Percentiles rank a stretch among this genome's conserved stretches.
These are phyloP conservation scores for Scaptomyza cyrtandrae DNA, from an alignment of 2,888 invertebrate genomes.

Conservation along the genomic window DNA sequence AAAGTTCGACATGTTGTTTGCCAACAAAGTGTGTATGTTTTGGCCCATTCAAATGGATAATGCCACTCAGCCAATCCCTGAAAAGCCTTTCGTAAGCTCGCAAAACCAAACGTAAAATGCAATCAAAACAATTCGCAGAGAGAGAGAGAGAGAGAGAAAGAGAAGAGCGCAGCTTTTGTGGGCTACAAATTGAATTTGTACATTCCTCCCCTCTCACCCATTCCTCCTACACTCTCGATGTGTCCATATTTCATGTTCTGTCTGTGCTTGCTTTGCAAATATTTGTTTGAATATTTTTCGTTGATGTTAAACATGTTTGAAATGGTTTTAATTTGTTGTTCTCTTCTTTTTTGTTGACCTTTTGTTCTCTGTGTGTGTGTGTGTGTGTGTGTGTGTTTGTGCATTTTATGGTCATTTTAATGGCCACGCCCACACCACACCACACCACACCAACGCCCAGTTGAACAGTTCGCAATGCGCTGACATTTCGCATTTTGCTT, in stretches of 20 bases:
- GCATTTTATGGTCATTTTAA: constrained; percentile 58
- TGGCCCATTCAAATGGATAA: constrained; percentile 10
- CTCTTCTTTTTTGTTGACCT: constrained; percentile 7
- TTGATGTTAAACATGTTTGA: constrained; percentile 60
- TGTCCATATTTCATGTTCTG: constrained; percentile 37
- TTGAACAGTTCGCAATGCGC: constrained; percentile 20
- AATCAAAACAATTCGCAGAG: constrained; percentile 52
- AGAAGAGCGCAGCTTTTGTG: constrained; percentile 42
- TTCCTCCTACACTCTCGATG: not conserved
- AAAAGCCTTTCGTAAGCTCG: constrained; percentile 1
- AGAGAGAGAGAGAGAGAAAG: constrained; percentile 5
- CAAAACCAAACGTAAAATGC: constrained; percentile 13
- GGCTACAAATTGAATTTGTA: constrained; percentile 57
- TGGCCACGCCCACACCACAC: constrained; percentile 27
- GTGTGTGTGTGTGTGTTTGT: too few species aligned
- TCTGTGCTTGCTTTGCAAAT: constrained; percentile 53
- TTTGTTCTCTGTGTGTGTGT: not conserved
- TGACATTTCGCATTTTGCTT: constrained; percentile 55
- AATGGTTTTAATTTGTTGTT: constrained; percentile 26
- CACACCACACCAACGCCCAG: not conserved
- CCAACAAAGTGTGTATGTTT: not conserved
- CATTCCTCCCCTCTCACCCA: not conserved
- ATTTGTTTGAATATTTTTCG: constrained; percentile 65
- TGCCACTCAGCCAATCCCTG: not conserved
- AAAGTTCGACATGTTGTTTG: not conserved